phyloP scores from a whole-genome alignment of 1,140 invertebrate genomes.

The Zaprionus gabonicus region DNA sequence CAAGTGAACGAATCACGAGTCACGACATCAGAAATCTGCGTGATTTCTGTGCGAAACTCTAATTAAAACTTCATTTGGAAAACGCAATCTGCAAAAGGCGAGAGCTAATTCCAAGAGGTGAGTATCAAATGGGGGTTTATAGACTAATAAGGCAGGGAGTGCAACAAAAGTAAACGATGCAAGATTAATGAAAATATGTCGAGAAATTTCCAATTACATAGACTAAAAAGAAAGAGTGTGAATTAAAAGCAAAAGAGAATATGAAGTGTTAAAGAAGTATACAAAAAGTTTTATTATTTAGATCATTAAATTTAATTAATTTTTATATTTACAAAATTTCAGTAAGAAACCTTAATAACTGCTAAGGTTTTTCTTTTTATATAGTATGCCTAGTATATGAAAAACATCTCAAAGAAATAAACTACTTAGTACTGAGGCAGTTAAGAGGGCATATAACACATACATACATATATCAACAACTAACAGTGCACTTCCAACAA shows the following conservation, averaged over 20 bases:
- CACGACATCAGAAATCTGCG: slow-evolving; percentile 21
- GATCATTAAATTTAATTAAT: neutral
- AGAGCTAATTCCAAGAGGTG: slow-evolving; percentile 1
- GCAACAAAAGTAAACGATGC: neutral
- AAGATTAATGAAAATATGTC: neutral
- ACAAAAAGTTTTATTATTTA: too few species aligned
- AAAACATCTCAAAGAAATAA: neutral
- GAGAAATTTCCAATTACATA: neutral
- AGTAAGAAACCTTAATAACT: neutral
- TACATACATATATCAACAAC: too few species aligned
- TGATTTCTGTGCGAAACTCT: slow-evolving; percentile 31
- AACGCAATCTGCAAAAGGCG: slow-evolving; percentile 14
- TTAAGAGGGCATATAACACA: too few species aligned
- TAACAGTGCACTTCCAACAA: neutral
- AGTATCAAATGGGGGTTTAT: neutral
- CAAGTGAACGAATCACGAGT: slow-evolving; percentile 46
- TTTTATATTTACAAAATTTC: neutral
- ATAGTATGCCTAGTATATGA: neutral
- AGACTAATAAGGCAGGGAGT: neutral
- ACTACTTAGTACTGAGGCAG: neutral
- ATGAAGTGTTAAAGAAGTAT: neutral
- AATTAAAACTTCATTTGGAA: slow-evolving; percentile 8
- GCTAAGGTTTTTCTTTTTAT: neutral
- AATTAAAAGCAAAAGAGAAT: neutral
- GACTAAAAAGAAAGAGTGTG: neutral